A percentile compares a stretch with the other conserved stretches of the same genome.
phyloP scores from a whole-genome alignment of 1,140 invertebrate species.

The Rhyacophila brunnea region DNA sequence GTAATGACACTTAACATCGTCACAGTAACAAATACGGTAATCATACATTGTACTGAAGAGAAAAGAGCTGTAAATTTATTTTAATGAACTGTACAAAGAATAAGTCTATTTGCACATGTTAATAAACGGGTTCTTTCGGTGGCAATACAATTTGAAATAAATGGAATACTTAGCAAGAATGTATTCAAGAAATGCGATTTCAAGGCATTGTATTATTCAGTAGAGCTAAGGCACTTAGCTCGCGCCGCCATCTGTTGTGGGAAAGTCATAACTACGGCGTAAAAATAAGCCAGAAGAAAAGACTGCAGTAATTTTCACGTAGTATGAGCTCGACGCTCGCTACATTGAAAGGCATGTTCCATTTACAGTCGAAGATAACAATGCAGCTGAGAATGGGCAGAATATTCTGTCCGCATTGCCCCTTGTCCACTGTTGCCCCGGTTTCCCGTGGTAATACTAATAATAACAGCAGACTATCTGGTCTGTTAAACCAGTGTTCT shows the following conservation, averaged over 20 bases:
- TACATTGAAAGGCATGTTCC: slow-evolving; percentile 3
- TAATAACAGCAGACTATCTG: slow-evolving; percentile 3
- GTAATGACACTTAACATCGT: too few relatives aligned
- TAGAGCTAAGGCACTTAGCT: neutral
- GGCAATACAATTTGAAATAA: too few relatives aligned
- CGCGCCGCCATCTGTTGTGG: neutral
- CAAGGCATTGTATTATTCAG: too few relatives aligned
- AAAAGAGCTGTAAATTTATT: too few relatives aligned
- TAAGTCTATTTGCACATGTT: too few relatives aligned
- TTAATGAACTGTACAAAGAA: too few relatives aligned
- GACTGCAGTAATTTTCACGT: neutral
- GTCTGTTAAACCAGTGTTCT: slow-evolving; percentile 1
- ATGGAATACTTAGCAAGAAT: too few relatives aligned
- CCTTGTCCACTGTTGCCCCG: neutral
- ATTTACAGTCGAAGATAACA: slow-evolving; percentile 20
- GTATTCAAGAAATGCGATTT: too few relatives aligned
- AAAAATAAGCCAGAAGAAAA: neutral
- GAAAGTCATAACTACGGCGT: neutral
- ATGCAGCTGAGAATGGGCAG: neutral
- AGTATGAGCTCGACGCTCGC: neutral
- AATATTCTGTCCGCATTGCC: neutral
- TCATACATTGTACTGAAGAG: too few relatives aligned
- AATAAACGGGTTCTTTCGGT: too few relatives aligned
- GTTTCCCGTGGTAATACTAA: neutral
- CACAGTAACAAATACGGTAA: too few relatives aligned